A percentile compares a stretch with the other conserved stretches of the same genome.
Evolutionary conservation across 2,113 vertebrate species (phyloP).

Genomic region (Myiopsitta monachus): DNA sequence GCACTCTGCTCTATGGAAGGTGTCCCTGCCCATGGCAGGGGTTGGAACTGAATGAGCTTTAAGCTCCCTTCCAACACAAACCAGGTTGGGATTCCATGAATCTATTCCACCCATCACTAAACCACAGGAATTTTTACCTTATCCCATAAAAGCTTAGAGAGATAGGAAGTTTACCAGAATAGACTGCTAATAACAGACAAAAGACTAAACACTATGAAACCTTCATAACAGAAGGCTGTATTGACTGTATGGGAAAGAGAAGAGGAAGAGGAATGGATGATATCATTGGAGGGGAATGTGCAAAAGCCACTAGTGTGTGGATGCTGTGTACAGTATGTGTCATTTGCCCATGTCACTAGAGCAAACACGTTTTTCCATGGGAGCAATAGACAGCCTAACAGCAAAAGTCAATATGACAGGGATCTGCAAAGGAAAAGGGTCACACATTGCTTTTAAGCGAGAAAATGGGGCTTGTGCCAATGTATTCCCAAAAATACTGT

Average conservation of each 20-base stretch:
- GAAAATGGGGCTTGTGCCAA: not conserved
- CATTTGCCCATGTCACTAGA: not conserved
- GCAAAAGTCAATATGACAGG: not conserved
- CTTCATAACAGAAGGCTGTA: not conserved
- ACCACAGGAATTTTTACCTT: not conserved
- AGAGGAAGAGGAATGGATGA: not conserved
- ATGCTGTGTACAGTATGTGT: not conserved
- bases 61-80: not conserved
- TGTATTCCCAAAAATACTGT: not conserved
- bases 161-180: not conserved
- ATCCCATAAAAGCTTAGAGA: not conserved
- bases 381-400: not conserved
- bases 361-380: not conserved
- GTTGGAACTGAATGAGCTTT: not conserved
- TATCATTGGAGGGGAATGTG: not conserved
- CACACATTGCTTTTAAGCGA: not conserved
- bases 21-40: not conserved
- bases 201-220: not conserved
- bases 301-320: not conserved
- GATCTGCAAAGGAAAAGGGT: not conserved
- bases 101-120: not conserved
- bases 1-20: not conserved
- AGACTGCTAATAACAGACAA: not conserved
- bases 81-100: not conserved
- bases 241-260: not conserved